Percentiles rank a stretch among this genome's conserved stretches.
These are phyloP conservation scores for Lasius fuliginosus DNA, from an alignment of 2,888 invertebrate species.

Conservation along the genomic window DNA sequence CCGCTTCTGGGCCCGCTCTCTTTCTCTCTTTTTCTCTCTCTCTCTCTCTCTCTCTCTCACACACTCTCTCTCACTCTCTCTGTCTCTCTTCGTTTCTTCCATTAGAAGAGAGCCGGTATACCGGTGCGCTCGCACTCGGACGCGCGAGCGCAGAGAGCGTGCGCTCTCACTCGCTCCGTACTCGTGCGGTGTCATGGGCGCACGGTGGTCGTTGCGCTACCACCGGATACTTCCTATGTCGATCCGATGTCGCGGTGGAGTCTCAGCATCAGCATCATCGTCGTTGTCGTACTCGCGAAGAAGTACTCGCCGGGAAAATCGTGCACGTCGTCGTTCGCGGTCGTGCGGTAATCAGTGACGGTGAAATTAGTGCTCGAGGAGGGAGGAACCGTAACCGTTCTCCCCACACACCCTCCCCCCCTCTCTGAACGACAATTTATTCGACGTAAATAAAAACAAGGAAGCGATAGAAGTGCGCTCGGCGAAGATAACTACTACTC, in stretches of 20 bases:
- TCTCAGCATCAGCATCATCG: constrained; percentile 37
- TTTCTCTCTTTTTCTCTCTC: constrained; percentile 36
- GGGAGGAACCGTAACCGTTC: background rate
- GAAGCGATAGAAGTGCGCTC: background rate
- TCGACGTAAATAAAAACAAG: background rate
- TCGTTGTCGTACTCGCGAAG: constrained; percentile 48
- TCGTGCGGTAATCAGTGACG: constrained; percentile 42
- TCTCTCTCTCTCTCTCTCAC: constrained; percentile 52
- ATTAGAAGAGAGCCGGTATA: constrained; percentile 55
- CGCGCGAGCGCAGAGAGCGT: constrained; percentile 75
- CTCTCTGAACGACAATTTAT: background rate
- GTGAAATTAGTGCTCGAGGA: background rate
- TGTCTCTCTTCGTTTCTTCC: constrained; percentile 58
- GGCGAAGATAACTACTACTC: too few relatives aligned
- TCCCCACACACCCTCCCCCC: background rate
- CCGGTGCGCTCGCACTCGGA: constrained; percentile 73
- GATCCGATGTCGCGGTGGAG: constrained; percentile 69
- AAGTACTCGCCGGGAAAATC: constrained; percentile 52
- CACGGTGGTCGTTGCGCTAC: constrained; percentile 79
- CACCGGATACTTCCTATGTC: constrained; percentile 77
- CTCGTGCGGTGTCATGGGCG: constrained; percentile 81
- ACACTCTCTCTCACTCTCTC: constrained; percentile 41
- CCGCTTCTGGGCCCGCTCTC: constrained; percentile 29
- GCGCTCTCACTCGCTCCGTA: constrained; percentile 83
- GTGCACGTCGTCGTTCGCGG: constrained; percentile 31